phyloP scores from a whole-genome alignment of 2,797 vertebrate species.

The Eupleurogrammus muticus region DNA sequence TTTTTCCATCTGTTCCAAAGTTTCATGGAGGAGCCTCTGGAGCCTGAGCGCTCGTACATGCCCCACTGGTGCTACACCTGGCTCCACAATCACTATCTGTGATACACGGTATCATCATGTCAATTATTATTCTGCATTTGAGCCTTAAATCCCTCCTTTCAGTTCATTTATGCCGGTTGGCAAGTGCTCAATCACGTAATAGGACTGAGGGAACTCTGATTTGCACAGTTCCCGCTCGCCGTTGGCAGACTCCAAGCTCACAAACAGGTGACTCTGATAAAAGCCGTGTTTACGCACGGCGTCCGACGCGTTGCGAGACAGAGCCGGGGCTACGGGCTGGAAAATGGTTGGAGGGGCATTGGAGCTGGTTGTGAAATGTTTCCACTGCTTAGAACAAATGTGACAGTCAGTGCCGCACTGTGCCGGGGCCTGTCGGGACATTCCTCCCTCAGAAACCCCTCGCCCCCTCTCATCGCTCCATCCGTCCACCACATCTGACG shows the following conservation, averaged over 20 bases:
- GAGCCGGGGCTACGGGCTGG: constrained; percentile 57
- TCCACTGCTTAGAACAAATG: constrained; percentile 53
- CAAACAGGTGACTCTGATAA: constrained; percentile 18
- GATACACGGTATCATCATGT: too few relatives aligned
- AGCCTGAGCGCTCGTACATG: not conserved
- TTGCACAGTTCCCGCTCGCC: too few relatives aligned
- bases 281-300: not conserved
- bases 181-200: rapidly evolving
- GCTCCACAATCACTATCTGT: not conserved
- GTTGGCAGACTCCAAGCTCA: too few relatives aligned
- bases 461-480: constrained; percentile 25
- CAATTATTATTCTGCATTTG: too few relatives aligned
- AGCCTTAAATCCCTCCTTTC: too few relatives aligned
- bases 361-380: constrained; percentile 58
- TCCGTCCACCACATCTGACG: constrained; percentile 38
- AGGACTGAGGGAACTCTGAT: too few relatives aligned
- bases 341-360: constrained; percentile 77
- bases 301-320: not conserved
- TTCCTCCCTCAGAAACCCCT: constrained; percentile 28
- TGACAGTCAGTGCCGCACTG: constrained; percentile 59
- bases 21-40: too few relatives aligned
- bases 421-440: constrained; percentile 71
- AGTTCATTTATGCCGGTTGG: too few relatives aligned
- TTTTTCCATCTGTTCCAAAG: too few relatives aligned
- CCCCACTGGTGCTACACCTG: not conserved